phyloP scores from a whole-genome alignment of 2,797 vertebrate species.

The Smutsia gigantea region DNA sequence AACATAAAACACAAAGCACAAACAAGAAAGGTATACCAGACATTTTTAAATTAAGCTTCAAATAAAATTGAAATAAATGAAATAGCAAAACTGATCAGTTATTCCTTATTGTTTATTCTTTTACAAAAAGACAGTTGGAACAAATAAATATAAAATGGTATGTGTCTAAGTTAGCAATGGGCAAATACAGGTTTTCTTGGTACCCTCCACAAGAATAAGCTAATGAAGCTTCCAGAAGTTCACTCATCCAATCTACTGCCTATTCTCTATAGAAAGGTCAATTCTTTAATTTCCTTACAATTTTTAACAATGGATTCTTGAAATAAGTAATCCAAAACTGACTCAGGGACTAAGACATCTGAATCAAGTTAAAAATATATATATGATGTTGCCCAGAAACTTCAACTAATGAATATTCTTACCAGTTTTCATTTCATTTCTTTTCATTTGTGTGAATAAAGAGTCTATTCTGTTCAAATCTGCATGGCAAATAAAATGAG shows the following conservation, averaged over 20 bases:
- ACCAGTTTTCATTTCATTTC: constrained; percentile 41
- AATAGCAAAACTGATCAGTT: constrained; percentile 45
- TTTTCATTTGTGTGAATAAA: constrained; percentile 5
- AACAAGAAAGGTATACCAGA: not conserved
- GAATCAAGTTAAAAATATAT: constrained; percentile 39
- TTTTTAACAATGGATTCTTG: constrained; percentile 66
- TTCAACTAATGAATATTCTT: constrained; percentile 51
- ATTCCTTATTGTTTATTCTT: constrained; percentile 77
- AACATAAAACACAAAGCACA: not conserved
- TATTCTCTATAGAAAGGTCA: not conserved
- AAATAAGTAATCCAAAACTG: constrained; percentile 64
- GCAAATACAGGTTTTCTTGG: constrained; percentile 70
- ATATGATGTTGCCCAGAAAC: constrained; percentile 15
- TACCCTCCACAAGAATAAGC: constrained; percentile 49
- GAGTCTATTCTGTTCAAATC: constrained; percentile 48
- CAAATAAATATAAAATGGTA: constrained; percentile 82
- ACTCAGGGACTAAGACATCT: constrained; percentile 55
- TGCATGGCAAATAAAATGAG: constrained; percentile 31
- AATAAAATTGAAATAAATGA: constrained; percentile 50
- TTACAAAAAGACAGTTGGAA: constrained; percentile 78
- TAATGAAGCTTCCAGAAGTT: constrained; percentile 51
- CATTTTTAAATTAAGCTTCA: constrained; percentile 45
- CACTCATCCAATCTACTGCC: not conserved
- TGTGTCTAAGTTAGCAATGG: constrained; percentile 76
- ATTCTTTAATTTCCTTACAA: constrained; percentile 56